Conservation (phyloP, 2,113 vertebrate species). For the Epinephelus moara region DNA sequence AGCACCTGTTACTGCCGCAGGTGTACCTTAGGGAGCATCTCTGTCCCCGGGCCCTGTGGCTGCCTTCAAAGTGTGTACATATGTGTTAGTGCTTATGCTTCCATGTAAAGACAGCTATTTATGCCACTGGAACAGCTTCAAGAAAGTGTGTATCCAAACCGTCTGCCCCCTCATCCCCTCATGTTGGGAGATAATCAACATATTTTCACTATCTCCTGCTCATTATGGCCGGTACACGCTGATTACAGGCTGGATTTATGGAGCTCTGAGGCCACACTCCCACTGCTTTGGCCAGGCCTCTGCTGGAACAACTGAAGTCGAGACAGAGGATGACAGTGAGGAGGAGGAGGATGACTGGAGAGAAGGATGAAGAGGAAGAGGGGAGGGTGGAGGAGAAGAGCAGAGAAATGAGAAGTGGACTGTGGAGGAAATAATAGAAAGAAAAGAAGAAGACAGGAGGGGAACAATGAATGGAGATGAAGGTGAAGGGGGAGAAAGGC, state of each 20-base stretch:
- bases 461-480: not conserved
- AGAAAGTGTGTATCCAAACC: conserved; percentile 30
- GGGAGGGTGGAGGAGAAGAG: not conserved
- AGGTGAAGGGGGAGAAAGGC: not conserved
- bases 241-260: conserved; percentile 81
- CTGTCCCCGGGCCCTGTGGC: not conserved
- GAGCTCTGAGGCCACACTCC: conserved; percentile 58
- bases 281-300: conserved; percentile 45
- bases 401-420: not conserved
- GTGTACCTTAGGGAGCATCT: conserved; percentile 5
- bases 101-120: conserved; percentile 55
- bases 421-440: not conserved
- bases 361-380: conserved; percentile 34
- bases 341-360: conserved; percentile 23
- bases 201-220: conserved; percentile 75
- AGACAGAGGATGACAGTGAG: conserved; percentile 35
- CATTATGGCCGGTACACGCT: conserved; percentile 71
- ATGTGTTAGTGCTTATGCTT: not conserved
- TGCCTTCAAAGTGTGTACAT: not conserved
- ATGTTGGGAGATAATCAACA: conserved; percentile 73
- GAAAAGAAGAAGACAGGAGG: not conserved
- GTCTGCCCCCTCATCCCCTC: conserved; percentile 35
- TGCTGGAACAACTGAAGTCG: conserved; percentile 46
- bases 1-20: not conserved
- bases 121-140: conserved; percentile 52